Evolutionary conservation across 2,113 vertebrate species (phyloP), one percentile per base, ranked within the genome.

Genomic region (Poeciliopsis occidentalis): DNA sequence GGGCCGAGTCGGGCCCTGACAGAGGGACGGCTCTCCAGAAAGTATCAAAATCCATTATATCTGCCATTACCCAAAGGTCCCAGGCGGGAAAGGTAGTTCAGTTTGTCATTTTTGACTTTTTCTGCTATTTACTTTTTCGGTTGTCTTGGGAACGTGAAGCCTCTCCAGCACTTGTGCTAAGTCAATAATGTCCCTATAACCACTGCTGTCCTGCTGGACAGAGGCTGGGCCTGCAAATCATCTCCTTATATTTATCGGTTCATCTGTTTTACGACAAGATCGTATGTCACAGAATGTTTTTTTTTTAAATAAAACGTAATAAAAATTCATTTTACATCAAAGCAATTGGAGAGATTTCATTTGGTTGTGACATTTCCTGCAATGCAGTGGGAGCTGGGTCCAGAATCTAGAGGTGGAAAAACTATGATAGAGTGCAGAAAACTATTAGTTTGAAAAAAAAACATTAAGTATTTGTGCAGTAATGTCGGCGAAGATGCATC

Each of bases 11-110:
- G 66, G 69, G 10, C 22, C 70, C 26, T 31, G 27, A 39, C n/a
- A 66, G 31, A 26, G 26, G 65, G 29, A 54, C 30, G 19, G 61
- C 60, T 60, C 64, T 34, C 39, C 30, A 71, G 80, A 67, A 85
- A 80, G 72, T 2, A 62, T 29, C 34, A 3, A 60, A 76, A 84
- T 76, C 26, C 66, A 82, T 81, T 67, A 26, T 57, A 27, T 60
- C 60, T 78, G 67, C 69, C 74, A 70, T 32, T 5, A 30, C 41
- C 51, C 32, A 68, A 39, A 76, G 64, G 34, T 17, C 32, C 64
- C 62, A 37, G 66, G 70, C 61, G 67, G 19, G 31, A 51, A 77
- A 62, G 60, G 34, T 10, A 79, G 71, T 68, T 62, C 26, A 64
- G 63, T 69, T 51, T 32, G 74, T 76, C 73, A 60, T 44, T 67